These are phyloP conservation scores for Trimorus sp. DNA, from an alignment of 2,888 invertebrate species.

Conservation along the genomic window DNA sequence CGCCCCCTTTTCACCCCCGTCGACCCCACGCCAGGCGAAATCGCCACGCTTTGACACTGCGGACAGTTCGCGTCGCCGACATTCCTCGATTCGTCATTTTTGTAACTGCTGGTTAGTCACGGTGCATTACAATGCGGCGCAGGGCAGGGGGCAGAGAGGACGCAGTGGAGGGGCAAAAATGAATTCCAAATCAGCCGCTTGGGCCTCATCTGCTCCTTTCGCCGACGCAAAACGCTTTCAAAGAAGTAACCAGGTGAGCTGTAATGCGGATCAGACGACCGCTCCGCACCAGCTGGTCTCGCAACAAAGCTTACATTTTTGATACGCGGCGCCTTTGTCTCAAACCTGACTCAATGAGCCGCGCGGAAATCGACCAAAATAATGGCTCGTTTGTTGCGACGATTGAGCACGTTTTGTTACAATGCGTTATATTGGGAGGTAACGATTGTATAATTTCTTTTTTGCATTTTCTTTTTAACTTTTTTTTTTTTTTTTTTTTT, in stretches of 20 bases:
- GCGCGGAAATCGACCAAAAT: too few species aligned
- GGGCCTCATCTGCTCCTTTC: conserved; percentile 63
- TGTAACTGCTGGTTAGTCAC: conserved; percentile 52
- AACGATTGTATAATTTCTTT: too few species aligned
- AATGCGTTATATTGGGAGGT: too few species aligned
- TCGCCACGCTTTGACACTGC: conserved; percentile 16
- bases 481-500: too few species aligned
- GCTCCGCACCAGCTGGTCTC: conserved; percentile 67
- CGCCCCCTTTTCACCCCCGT: too few species aligned
- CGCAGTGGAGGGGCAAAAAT: conserved; percentile 25
- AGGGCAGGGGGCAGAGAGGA: neutral
- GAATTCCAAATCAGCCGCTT: conserved; percentile 47
- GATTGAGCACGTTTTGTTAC: too few species aligned
- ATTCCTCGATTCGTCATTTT: conserved; percentile 35
- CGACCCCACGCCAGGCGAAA: too few species aligned
- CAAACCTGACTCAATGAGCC: conserved; percentile 34
- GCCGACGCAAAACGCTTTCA: conserved; percentile 54
- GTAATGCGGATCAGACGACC: conserved; percentile 39
- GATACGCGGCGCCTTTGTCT: conserved; percentile 53
- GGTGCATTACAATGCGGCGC: conserved; percentile 19
- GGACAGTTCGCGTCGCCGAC: conserved; percentile 33
- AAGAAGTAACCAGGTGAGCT: conserved; percentile 64
- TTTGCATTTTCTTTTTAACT: too few species aligned
- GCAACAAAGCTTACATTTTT: conserved; percentile 62
- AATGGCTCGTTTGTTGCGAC: too few species aligned